phyloP scores from a whole-genome alignment of 2,888 invertebrate genomes.

The Craniophora ligustri region DNA sequence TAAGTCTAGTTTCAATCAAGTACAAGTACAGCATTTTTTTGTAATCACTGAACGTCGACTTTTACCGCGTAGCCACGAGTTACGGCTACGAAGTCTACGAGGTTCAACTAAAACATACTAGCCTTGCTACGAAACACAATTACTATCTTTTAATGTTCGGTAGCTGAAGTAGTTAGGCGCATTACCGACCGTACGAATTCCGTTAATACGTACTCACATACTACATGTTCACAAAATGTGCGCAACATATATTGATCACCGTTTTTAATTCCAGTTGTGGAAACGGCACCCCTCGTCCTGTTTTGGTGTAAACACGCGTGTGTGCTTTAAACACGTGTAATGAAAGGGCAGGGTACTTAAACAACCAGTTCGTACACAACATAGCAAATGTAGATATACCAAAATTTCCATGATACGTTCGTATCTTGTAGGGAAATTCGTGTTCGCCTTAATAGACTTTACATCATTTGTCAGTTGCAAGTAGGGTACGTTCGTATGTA shows the following conservation, averaged over 20 bases:
- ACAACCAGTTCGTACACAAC: not conserved
- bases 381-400: not conserved
- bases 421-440: not conserved
- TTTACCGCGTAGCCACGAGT: not conserved
- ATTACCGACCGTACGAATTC: too few species aligned
- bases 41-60: too few species aligned
- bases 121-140: not conserved
- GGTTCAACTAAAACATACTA: not conserved
- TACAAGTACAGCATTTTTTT: too few species aligned
- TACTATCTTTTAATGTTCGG: not conserved
- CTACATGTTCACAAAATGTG: not conserved
- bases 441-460: slow-evolving; percentile 8
- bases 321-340: slow-evolving; percentile 19
- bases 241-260: slow-evolving; percentile 19
- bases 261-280: slow-evolving; percentile 22
- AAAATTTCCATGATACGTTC: slow-evolving; percentile 1
- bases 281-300: slow-evolving; percentile 6
- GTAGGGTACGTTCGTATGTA: not conserved
- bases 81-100: not conserved
- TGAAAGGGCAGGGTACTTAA: slow-evolving; percentile 15
- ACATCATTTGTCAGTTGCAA: slow-evolving; percentile 16
- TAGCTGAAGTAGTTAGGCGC: too few species aligned
- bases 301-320: slow-evolving; percentile 22
- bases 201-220: too few species aligned
- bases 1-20: too few species aligned